Evolutionary conservation across 2,888 invertebrate genomes (phyloP), one percentile per base, ranked within the genome.

Genomic region (Chymomyza fuscimana): DNA sequence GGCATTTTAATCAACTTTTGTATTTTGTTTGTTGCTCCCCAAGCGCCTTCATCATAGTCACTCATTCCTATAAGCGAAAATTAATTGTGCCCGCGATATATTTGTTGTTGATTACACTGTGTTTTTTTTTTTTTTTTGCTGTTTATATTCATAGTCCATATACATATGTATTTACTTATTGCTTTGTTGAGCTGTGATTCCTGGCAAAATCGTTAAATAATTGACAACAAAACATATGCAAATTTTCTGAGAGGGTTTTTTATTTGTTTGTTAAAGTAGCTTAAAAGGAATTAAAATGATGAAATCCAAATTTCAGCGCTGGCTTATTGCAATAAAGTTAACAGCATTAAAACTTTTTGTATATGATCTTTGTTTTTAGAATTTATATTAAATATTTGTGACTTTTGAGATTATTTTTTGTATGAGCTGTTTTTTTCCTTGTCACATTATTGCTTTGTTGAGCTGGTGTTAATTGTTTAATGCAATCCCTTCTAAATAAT

Each of bases 1-100:
- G 50, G 29, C 16, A n/a, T 78, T 85, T 79, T 83, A 83, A 83
- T 83, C 83, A 83, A 87, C 73, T 82, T 84, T 46, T 82, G 70
- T 69, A 73, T 74, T 80, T 72, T 85, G 71, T 74, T 82, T 70
- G 66, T 19, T 58, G 58, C 36, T n/a, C 16, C 25, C 61, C 4
- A 78, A 22, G 54, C 54, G 54, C 54, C 16, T 46, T 22, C 54
- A 54, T 54, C 22, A 9, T 54, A 54, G 7, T 54, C 40, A 54
- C 52, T 19, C 51, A 16, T n/a, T 73, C 65, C 73, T 63, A 67
- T 82, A 83, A 83, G 77, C 86, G 83, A 76, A 83, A 80, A 83
- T 83, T 83, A 83, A 83, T 83, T 87, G 87, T 72, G 67, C 66
- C 22, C 15, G 50, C 72, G 69, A 71, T 70, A 22, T 40, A 46